Evolutionary conservation across 2,797 vertebrate genomes (phyloP).

Genomic region (Tiaroga cobitis): DNA sequence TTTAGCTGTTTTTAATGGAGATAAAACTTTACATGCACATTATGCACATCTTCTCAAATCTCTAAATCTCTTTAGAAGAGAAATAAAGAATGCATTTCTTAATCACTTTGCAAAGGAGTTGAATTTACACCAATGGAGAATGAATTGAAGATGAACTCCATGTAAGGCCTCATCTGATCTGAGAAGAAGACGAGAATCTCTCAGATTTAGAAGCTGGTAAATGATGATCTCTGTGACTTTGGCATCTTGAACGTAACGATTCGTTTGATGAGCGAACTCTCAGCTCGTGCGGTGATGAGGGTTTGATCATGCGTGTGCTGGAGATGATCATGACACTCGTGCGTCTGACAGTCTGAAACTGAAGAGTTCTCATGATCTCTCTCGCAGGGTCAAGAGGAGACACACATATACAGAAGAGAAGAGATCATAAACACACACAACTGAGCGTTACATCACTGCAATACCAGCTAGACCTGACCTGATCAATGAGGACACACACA

Average conservation of each 20-base stretch:
- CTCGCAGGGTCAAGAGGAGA: slow-evolving; percentile 59
- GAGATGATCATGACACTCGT: slow-evolving; percentile 52
- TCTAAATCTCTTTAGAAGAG: background rate
- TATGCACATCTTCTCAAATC: background rate
- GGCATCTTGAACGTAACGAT: background rate
- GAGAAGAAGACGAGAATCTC: background rate
- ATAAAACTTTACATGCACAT: background rate
- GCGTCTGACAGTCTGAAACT: slow-evolving; percentile 46
- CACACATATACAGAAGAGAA: slow-evolving; percentile 60
- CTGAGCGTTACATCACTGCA: background rate
- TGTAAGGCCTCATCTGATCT: background rate
- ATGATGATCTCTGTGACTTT: background rate
- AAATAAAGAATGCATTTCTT: background rate
- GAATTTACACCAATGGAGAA: background rate
- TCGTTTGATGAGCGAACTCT: no score
- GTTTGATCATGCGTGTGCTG: background rate
- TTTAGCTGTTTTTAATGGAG: background rate
- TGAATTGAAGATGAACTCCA: background rate
- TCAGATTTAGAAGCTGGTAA: background rate
- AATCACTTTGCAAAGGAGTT: background rate
- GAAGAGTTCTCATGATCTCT: slow-evolving; percentile 67
- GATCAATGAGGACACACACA: background rate
- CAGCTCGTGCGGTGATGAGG: no score
- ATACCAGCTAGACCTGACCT: background rate
- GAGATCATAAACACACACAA: slow-evolving; percentile 37